Evolutionary conservation across 2,888 invertebrate species (phyloP), one percentile per base, ranked within the genome.

Genomic region (Rhamnusium bicolor): DNA sequence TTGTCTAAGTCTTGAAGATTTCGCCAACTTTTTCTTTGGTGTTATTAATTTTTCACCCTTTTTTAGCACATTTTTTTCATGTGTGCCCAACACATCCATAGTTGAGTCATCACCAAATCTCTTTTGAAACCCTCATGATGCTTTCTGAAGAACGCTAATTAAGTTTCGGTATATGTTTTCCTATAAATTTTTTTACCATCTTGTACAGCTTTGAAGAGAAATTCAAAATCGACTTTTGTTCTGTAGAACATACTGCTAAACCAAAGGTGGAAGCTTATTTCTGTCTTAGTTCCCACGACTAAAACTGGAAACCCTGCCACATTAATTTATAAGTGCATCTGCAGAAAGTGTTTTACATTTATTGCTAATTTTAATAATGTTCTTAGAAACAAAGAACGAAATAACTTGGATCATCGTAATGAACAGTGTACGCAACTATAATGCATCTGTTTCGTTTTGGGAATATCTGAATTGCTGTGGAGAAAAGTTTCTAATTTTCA

Each of bases 301-400:
- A 81, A 58, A 27, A 81, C 72, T n/a, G 81, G 80, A 53, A 81
- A 81, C 56, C 81, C 63, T 82, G 79, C 80, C 80, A 81, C 16
- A 81, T 73, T 46, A 80, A 69, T 56, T n/a, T n/a, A 67, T 77
- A 79, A 32, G 79, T 81, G 80, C 75, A 78, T 82, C 81, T 68
- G 79, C 78, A 68, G 80, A 29, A 73, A 24, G 63, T 53, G 40
- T 12, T 47, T 40, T 10, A 49, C 62, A 63, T 73, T 40, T n/a
- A n/a, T 4, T 18, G 63, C 16, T 47, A 54, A 47, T 18, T 40
- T 24, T 5, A 73, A 27, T 29, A 73, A 63, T 6, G n/a, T 61
- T 71, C 63, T 73, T 27, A 63, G 73, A 71, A 3, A 73, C 18
- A 24, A 65, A 32, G 66, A 71, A 67, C 56, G 40, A 71, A 71